A percentile compares a stretch with the other conserved stretches of the same genome.
phyloP scores from a whole-genome alignment of 2,888 invertebrate genomes.

The Leuctra nigra region DNA sequence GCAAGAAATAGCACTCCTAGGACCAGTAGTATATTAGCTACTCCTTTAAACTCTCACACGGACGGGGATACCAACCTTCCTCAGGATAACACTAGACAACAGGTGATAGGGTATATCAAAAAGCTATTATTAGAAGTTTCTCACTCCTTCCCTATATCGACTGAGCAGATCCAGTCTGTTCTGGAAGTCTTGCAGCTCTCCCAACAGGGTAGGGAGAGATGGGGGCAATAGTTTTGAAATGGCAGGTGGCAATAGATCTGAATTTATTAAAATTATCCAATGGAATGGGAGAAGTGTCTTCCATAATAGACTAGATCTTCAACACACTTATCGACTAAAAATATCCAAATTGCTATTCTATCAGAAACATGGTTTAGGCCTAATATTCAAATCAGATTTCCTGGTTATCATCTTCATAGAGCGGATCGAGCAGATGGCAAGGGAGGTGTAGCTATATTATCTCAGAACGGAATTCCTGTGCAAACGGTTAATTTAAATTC shows the following conservation, averaged over 20 bases:
- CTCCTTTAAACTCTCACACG: no score
- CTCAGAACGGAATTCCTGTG: neutral
- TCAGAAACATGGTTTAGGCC: neutral
- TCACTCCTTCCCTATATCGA: no score
- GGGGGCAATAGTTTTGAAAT: neutral
- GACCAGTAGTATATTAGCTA: no score
- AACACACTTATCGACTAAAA: neutral
- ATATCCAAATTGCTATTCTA: neutral
- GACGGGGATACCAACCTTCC: no score
- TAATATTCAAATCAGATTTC: neutral
- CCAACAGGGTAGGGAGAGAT: neutral
- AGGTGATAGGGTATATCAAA: no score
- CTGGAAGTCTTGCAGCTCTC: no score
- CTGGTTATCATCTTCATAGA: neutral
- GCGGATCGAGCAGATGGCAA: neutral
- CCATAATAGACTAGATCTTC: neutral
- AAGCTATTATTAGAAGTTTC: no score
- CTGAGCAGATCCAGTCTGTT: no score
- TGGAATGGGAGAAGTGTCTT: neutral
- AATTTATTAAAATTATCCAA: neutral
- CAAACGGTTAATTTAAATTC: neutral
- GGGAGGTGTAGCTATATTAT: neutral
- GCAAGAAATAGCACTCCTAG: no score
- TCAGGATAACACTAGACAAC: no score
- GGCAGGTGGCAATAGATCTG: neutral